Evolutionary conservation across 2,888 invertebrate species (phyloP).

Genomic region (Lithophane leautieri): DNA sequence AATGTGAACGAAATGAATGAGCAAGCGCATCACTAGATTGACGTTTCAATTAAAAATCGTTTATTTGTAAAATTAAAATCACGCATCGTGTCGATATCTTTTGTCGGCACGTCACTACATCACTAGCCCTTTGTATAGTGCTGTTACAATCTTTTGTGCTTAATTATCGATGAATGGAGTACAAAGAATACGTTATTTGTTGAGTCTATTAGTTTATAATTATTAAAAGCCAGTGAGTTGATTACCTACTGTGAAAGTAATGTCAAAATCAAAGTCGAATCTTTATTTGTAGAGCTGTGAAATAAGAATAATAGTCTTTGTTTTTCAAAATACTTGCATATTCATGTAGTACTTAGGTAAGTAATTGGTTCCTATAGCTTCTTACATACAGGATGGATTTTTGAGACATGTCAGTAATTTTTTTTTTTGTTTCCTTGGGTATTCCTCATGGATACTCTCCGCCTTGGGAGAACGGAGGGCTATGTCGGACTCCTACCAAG

Average conservation of each 20-base stretch:
- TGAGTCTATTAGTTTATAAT: constrained; percentile 75
- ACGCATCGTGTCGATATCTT: constrained; percentile 72
- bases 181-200: constrained; percentile 68
- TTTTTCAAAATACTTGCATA: not conserved
- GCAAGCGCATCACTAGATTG: constrained; percentile 73
- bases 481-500: no score
- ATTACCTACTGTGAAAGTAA: constrained; percentile 38
- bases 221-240: constrained; percentile 63
- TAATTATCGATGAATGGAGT: constrained; percentile 74
- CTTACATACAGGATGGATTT: not conserved
- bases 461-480: no score
- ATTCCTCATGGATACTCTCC: no score
- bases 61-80: constrained; percentile 77
- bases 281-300: not conserved
- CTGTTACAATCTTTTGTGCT: constrained; percentile 76
- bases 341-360: no score
- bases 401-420: not conserved
- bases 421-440: no score
- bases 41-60: constrained; percentile 83
- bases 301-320: not conserved
- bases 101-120: constrained; percentile 77
- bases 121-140: constrained; percentile 76
- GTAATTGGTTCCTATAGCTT: not conserved
- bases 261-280: not conserved
- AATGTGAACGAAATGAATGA: constrained; percentile 42